Base-by-base conservation (phyloP, 2,113 vertebrate genomes). In the Pyrgilauda ruficollis region DNA sequence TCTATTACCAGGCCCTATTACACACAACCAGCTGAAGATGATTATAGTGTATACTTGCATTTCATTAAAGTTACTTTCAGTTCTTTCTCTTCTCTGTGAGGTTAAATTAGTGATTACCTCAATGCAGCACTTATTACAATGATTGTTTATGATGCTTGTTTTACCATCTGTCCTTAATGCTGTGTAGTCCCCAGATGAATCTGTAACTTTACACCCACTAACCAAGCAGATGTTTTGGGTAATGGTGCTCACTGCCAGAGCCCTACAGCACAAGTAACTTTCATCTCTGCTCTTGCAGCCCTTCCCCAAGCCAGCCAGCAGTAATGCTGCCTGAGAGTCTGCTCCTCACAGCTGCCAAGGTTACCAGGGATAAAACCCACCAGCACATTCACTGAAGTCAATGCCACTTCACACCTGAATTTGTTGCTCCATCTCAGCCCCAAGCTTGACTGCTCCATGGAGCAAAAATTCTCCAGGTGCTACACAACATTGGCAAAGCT, bases 101-200 rank as follows among this genome's bases (percentile, higher is more conserved):
- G 97, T 97, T 90, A 96, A 97, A 95, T 96, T 88, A 95, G 95
- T 90, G 94, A 95, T 93, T 91, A 89, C 63, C 86, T 92, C 94
- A 95, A 87, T 64, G 79, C 39, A 24, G 94, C 53, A 83, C 89
- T 97, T 98, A 97, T 96, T 97, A 94, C 84, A 96, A 87, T 97
- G 97, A 97, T 97, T 87, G 66, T 97, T 98, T 96, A 96, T 86
- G 94, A 97, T 96, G 93, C 78, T 70, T 96, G 91, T 96, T 97
- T 96, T 87, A 86, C 97, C 97, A 98, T 97, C 97, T 98, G 97
- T 94, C 97, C 97, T 96, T 91, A 96, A 96, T 79, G 83, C 80
- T 94, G 88, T 76, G 68, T 50, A 90, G 89, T 89, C 94, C 91
- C 96, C 94, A 92, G 89, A 78, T 97, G 97, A 96, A 94, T 95